Base-by-base conservation (phyloP, 2,113 vertebrate species). In the Theristicus caerulescens region DNA sequence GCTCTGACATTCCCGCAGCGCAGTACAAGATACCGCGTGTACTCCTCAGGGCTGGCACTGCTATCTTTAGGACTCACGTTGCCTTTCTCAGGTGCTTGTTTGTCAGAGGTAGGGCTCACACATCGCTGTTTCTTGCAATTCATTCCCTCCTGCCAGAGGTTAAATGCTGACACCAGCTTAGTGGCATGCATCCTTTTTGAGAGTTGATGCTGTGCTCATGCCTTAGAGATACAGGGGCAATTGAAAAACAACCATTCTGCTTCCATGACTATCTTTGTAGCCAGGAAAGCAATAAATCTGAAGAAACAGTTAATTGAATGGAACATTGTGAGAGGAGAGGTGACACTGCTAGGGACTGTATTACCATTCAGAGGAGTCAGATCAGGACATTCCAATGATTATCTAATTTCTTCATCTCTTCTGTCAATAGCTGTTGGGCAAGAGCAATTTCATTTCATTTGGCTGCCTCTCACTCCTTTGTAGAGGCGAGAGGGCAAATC, bases 381-480 rank as follows among this genome's bases (percentile, higher is more conserved):
- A 71, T 22, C 38, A 78, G 92, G 88, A 88, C 90, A 71, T 72
- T 92, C 65, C 72, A 82, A 84, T 22, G 55, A 52, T 79, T 92
- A 92, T 84, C 86, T 64, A n/a, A 82, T 86, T 96, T 94, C 80
- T 93, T 79, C 38, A 55, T 78, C 72, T 84, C 54, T 93, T 74
- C 57, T 91, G 72, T 92, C 80, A 82, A 74, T 86, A 96, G 77
- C 76, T 86, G 42, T 92, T 92, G 59, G n/a, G 61, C 70, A 58
- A 58, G 16, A 73, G 31, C 1, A 4, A 78, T 52, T 92, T 84
- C 1, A 88, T 78, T 94, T 94, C 74, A 76, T 85, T 88, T 89
- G 86, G 82, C 84, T 92, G 86, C 92, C 54, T 95, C 90, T 84
- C 69, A 25, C 76, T 86, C 84, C 67, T 81, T 80, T 91, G 58